These are phyloP conservation scores for Kryptopterus vitreolus DNA, from an alignment of 2,797 vertebrate genomes.

Conservation along the genomic window DNA sequence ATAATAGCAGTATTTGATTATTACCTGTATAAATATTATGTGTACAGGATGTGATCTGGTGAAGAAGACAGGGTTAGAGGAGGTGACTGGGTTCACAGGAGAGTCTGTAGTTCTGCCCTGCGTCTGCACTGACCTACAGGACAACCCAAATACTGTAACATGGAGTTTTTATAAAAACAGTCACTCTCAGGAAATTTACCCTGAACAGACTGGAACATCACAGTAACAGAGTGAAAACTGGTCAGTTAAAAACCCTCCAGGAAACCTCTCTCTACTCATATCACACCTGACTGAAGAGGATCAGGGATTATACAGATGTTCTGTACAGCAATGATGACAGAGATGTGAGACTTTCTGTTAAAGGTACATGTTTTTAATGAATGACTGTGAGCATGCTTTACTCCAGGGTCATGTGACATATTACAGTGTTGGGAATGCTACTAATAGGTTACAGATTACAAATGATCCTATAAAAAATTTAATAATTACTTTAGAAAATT, in stretches of 20 bases:
- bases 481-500: no score
- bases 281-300: background rate
- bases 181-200: background rate
- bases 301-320: background rate
- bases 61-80: background rate
- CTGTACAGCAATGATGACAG: background rate
- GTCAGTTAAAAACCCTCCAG: background rate
- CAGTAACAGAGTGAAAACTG: background rate
- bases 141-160: background rate
- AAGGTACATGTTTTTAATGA: background rate
- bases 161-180: no score
- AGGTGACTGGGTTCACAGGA: background rate
- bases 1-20: no score
- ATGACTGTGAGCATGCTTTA: background rate
- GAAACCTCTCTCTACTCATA: slow-evolving; percentile 1
- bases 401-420: background rate
- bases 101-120: background rate
- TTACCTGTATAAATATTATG: no score
- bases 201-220: background rate
- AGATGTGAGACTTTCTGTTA: no score
- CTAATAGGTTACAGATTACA: no score
- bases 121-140: no score
- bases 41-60: background rate
- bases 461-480: no score
- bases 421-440: no score